Conservation (phyloP, 2,888 invertebrate species). For the Drosophila planitibia region DNA sequence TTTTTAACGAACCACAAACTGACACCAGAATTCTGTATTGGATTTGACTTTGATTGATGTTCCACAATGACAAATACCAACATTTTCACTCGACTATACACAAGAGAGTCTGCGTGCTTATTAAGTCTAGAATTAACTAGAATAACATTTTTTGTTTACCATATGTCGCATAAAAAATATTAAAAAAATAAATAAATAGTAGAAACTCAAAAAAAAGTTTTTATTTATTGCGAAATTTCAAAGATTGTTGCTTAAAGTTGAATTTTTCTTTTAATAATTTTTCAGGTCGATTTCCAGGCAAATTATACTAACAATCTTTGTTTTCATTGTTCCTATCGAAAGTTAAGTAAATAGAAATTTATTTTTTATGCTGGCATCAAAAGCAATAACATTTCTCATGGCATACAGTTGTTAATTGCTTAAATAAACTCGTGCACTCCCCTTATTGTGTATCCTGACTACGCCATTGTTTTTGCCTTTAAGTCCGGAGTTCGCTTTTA, state of each 20-base stretch:
- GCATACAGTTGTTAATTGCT: background rate
- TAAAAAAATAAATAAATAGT: no score
- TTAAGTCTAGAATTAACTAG: background rate
- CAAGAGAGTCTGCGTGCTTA: background rate
- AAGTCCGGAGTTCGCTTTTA: conserved; percentile 34
- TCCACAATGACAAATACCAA: background rate
- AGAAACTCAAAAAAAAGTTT: no score
- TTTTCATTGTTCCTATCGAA: background rate
- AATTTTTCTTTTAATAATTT: rapidly evolving
- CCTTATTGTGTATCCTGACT: background rate
- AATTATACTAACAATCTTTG: background rate
- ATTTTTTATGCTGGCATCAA: background rate
- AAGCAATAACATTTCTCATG: background rate
- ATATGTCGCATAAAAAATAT: background rate
- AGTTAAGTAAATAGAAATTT: background rate
- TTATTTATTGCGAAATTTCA: background rate
- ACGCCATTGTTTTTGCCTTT: conserved; percentile 29
- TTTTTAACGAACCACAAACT: background rate
- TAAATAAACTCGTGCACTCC: background rate
- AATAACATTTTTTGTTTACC: no score
- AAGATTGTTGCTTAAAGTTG: background rate
- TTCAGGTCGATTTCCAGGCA: background rate
- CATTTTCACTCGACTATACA: background rate
- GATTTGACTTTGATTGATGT: background rate
- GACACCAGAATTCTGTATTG: background rate